Evolutionary conservation across 2,113 vertebrate genomes (phyloP).

Genomic region (Etia nguti): DNA sequence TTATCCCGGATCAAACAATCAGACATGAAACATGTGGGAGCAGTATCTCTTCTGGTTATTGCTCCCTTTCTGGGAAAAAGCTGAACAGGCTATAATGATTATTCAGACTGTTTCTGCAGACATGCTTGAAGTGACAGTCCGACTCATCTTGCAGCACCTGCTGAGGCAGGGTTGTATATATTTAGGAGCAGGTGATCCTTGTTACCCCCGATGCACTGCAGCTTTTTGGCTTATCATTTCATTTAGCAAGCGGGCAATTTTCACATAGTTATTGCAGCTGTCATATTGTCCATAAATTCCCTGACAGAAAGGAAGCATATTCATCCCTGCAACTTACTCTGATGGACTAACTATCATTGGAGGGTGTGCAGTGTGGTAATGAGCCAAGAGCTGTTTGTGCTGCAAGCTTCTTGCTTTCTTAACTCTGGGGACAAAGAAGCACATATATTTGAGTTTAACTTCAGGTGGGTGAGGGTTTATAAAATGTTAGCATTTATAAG

Average conservation of each 20-base stretch:
- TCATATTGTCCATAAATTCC: neutral
- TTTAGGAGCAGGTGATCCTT: constrained; percentile 16
- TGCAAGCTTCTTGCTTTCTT: neutral
- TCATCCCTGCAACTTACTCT: neutral
- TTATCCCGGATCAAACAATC: constrained; percentile 54
- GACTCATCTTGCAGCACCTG: constrained; percentile 2
- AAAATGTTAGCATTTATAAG: constrained; percentile 15
- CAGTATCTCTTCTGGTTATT: constrained; percentile 9
- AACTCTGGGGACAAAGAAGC: neutral
- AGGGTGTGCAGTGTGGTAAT: neutral
- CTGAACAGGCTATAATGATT: constrained; percentile 38
- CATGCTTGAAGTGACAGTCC: constrained; percentile 30
- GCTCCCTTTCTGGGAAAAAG: constrained; percentile 23
- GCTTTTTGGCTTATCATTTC: neutral
- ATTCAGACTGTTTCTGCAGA: constrained; percentile 26
- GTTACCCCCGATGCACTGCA: neutral
- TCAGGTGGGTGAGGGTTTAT: neutral
- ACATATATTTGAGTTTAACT: constrained; percentile 1
- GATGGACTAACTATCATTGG: neutral
- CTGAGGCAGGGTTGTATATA: constrained; percentile 13
- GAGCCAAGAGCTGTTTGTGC: neutral
- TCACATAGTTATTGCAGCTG: neutral
- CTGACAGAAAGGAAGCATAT: neutral
- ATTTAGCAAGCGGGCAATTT: neutral
- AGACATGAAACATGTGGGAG: constrained; percentile 27